Evolutionary conservation across 1,140 invertebrate species (phyloP).

Genomic region (Drosophila pallidifrons): DNA sequence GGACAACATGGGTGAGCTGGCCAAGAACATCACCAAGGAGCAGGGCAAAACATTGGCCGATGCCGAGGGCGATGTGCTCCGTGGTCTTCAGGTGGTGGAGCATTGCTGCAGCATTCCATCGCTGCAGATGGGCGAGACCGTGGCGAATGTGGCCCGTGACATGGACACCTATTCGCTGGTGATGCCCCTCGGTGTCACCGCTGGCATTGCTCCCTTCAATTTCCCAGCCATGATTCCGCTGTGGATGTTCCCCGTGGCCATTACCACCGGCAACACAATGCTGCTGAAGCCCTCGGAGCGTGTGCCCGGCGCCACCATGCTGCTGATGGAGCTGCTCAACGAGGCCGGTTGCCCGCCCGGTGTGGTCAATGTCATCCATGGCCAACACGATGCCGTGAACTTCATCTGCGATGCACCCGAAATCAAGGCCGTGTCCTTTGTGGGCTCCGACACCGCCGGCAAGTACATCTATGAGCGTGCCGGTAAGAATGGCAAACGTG

Average conservation of each 20-base stretch:
- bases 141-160: constrained; percentile 96
- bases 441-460: constrained; percentile 98
- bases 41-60: constrained; percentile 99
- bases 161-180: constrained; percentile 97
- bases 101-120: constrained; percentile 97
- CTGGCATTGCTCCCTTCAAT: constrained; percentile 96
- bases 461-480: constrained; percentile 98
- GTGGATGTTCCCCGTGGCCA: constrained; percentile 98
- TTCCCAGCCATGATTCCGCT: constrained; percentile 99
- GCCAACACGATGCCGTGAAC: constrained; percentile 96
- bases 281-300: constrained; percentile 97
- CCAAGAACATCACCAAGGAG: constrained; percentile 96
- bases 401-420: constrained; percentile 98
- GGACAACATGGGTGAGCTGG: constrained; percentile 93
- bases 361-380: constrained; percentile 94
- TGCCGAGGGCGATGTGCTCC: constrained; percentile 98
- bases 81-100: constrained; percentile 99
- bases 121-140: constrained; percentile 96
- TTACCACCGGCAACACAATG: constrained; percentile 94
- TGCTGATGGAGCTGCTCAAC: constrained; percentile 91
- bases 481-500: constrained; percentile 94
- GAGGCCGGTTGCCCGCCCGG: constrained; percentile 92
- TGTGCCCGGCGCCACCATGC: constrained; percentile 98
- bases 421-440: constrained; percentile 99
- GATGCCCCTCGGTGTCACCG: constrained; percentile 87